Evolutionary conservation across 2,797 vertebrate genomes (phyloP).

Genomic region (Chromobotia macracanthus): DNA sequence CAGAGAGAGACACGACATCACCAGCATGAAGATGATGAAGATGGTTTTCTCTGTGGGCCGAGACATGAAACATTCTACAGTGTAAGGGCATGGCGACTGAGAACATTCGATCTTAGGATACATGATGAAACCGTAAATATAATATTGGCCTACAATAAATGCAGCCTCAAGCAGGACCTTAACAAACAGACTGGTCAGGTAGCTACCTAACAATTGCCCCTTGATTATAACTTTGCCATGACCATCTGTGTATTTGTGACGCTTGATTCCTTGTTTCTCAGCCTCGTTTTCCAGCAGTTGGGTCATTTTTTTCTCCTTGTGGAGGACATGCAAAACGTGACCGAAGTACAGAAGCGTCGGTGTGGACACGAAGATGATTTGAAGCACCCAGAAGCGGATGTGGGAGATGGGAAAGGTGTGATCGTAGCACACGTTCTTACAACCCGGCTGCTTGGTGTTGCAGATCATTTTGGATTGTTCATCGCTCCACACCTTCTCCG

Average conservation of each 20-base stretch:
- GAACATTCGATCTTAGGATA: conserved; percentile 83
- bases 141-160: conserved; percentile 84
- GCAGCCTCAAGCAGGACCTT: conserved; percentile 89
- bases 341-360: conserved; percentile 91
- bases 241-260: conserved; percentile 73
- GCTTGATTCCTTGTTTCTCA: conserved; percentile 33
- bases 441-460: conserved; percentile 94
- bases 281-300: conserved; percentile 62
- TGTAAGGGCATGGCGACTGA: conserved; percentile 86
- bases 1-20: conserved; percentile 86
- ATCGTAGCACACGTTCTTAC: conserved; percentile 94
- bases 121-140: conserved; percentile 87
- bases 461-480: conserved; percentile 93
- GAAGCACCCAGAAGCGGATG: conserved; percentile 93
- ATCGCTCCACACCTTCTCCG: conserved; percentile 92
- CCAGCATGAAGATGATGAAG: conserved; percentile 97
- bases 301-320: conserved; percentile 91
- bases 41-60: conserved; percentile 72
- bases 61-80: conserved; percentile 95
- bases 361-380: conserved; percentile 92
- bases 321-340: conserved; percentile 88
- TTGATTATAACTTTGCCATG: conserved; percentile 87
- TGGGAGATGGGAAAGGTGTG: conserved; percentile 95
- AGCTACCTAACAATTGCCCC: conserved; percentile 88
- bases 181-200: conserved; percentile 87